Base-by-base conservation (phyloP, 2,797 vertebrate genomes). In the Ambastaia sidthimunki region DNA sequence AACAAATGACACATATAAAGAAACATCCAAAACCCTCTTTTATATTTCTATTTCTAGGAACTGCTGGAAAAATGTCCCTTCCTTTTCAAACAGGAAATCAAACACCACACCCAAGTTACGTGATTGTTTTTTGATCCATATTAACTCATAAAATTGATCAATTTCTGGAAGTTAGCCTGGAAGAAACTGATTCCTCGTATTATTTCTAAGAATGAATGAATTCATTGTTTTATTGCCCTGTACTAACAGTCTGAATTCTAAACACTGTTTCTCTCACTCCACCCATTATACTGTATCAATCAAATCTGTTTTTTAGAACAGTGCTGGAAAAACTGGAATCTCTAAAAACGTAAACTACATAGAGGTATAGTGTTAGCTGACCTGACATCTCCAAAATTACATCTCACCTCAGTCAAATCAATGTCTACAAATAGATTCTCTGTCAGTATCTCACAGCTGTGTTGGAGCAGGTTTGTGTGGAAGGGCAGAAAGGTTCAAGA, bases 361-460 rank as follows among this genome's bases (percentile, higher is more conserved):
- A 47, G 34, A 25, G 54, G 55, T 16, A 28, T 2, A 37, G 50
- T 67, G 28, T 76, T 55, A 62, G 31, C 18, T 71, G 57, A 54
- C 28, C 18, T 72, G 62, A 74, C 66, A 70, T 25, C 55, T 62
- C 62, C 15, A 41, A 15, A 70, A 34, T 70, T 10, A 70, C 10
- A 79, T 1, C 34, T 37, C 34, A 28, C 48, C 21, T 7, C 1
- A 5, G 71, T 75, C 47, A 55, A 48, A 71, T 54, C 54, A 60
- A 55, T 71, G n/a, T 48, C 76, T 79, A 79, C 57, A 59, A 76
- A 75, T 82, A 79, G 66, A 50, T 18, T 7, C 0, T 63, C 55
- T 52, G 10, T 67, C 70, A 69, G 37, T 44, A 11, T 72, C 47
- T 75, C 28, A 65, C 28, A 37, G n/a, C 12, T 71, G 44, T 71